phyloP scores from a whole-genome alignment of 2,888 invertebrate species.

The Polyploca ridens region DNA sequence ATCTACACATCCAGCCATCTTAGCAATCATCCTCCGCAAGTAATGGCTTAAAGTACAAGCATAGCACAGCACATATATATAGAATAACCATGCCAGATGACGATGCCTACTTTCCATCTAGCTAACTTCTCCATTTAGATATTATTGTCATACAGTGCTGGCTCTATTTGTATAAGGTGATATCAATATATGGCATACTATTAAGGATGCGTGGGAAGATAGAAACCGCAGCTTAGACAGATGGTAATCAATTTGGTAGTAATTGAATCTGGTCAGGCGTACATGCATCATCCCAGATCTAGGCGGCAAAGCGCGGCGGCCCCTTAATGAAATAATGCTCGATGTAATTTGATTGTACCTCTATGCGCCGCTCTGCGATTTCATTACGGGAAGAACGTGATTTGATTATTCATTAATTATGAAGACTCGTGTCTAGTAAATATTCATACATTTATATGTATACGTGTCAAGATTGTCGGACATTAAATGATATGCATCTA shows the following conservation, averaged over 20 bases:
- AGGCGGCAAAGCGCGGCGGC: constrained; percentile 41
- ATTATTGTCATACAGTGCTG: neutral
- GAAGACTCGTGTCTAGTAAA: constrained; percentile 5
- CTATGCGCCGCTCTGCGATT: constrained; percentile 21
- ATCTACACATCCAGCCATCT: too few species aligned
- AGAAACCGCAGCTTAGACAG: constrained; percentile 60
- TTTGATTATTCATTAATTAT: constrained; percentile 13
- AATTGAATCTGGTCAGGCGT: constrained; percentile 75
- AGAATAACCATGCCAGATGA: neutral
- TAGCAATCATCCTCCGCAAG: too few species aligned
- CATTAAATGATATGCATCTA: neutral
- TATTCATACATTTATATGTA: constrained; percentile 1
- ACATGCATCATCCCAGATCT: constrained; percentile 59
- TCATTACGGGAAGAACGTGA: constrained; percentile 16
- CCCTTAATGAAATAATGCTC: constrained; percentile 62
- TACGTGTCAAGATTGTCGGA: constrained; percentile 1
- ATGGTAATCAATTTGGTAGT: constrained; percentile 73
- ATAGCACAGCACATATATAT: too few species aligned
- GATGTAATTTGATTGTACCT: constrained; percentile 51
- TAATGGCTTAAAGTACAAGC: too few species aligned
- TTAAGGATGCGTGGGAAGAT: constrained; percentile 42
- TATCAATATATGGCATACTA: constrained; percentile 13
- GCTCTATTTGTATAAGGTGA: constrained; percentile 20
- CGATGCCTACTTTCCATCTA: neutral
- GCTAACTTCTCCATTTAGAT: neutral